Conservation (phyloP, 2,113 vertebrate genomes). For the Sinocyclocheilus grahami region DNA sequence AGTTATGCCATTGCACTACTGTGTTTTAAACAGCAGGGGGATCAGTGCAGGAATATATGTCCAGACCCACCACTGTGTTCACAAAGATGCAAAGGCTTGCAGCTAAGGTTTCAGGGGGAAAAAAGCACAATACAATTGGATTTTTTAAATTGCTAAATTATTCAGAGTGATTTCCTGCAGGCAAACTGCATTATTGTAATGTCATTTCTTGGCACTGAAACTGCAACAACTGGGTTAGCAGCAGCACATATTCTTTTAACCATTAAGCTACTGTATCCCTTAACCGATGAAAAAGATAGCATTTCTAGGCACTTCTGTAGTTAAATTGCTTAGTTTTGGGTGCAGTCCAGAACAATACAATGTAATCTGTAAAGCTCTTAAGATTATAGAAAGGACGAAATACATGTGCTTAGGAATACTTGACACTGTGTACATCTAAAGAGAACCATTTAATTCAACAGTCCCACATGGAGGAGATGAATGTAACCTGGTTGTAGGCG, state of each 20-base stretch:
- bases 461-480: not conserved
- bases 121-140: too few species aligned
- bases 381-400: not conserved
- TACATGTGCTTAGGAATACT: not conserved
- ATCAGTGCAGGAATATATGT: not conserved
- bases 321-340: not conserved
- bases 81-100: not conserved
- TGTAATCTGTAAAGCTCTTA: not conserved
- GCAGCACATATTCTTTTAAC: not conserved
- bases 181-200: not conserved
- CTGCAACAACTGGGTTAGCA: not conserved
- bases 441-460: constrained; percentile 14
- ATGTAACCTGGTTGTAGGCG: constrained; percentile 39
- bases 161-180: not conserved
- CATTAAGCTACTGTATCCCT: not conserved
- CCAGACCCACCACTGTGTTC: too few species aligned
- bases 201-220: not conserved
- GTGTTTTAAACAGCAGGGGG: constrained; percentile 8
- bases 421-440: not conserved
- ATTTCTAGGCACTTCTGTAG: not conserved
- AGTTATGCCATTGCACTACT: not conserved
- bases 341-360: not conserved
- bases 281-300: not conserved
- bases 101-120: not conserved
- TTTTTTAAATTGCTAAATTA: not conserved